phyloP scores from a whole-genome alignment of 1,140 invertebrate species.

The Drosophila nikananu region DNA sequence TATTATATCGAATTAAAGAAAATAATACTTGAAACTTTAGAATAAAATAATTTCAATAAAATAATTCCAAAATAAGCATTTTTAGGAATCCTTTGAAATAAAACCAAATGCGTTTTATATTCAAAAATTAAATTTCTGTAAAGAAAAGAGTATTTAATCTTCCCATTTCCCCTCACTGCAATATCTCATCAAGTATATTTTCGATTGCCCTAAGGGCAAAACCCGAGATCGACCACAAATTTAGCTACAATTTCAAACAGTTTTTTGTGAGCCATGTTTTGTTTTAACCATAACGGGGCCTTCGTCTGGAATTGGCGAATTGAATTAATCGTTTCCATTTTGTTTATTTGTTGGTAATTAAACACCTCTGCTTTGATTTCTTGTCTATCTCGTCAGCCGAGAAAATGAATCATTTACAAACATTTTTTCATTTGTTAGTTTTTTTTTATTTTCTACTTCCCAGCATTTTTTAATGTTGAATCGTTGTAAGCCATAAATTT shows the following conservation, averaged over 20 bases:
- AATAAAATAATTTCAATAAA: neutral
- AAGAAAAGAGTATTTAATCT: slow-evolving; percentile 2
- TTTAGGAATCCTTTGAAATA: neutral
- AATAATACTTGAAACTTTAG: too few relatives aligned
- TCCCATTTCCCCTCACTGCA: neutral
- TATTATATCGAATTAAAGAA: neutral
- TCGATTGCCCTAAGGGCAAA: slow-evolving; percentile 53
- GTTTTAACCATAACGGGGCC: slow-evolving; percentile 72
- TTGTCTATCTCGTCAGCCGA: slow-evolving; percentile 63
- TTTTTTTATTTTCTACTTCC: slow-evolving; percentile 30
- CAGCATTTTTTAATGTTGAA: slow-evolving; percentile 75
- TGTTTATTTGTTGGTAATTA: slow-evolving; percentile 84
- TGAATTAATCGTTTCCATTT: slow-evolving; percentile 83
- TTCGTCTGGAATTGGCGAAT: slow-evolving; percentile 79
- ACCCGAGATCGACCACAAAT: slow-evolving; percentile 65
- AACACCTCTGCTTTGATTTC: slow-evolving; percentile 83
- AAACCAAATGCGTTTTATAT: neutral
- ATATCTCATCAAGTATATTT: slow-evolving; percentile 14
- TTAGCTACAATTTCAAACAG: slow-evolving; percentile 76
- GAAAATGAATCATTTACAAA: slow-evolving; percentile 79
- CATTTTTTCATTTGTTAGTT: slow-evolving; percentile 22
- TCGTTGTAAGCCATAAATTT: slow-evolving; percentile 83
- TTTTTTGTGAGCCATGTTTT: slow-evolving; percentile 46
- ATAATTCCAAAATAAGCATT: neutral
- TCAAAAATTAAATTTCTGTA: neutral